phyloP scores from a whole-genome alignment of 2,888 invertebrate genomes.

The Caenorhabditis sulstoni region DNA sequence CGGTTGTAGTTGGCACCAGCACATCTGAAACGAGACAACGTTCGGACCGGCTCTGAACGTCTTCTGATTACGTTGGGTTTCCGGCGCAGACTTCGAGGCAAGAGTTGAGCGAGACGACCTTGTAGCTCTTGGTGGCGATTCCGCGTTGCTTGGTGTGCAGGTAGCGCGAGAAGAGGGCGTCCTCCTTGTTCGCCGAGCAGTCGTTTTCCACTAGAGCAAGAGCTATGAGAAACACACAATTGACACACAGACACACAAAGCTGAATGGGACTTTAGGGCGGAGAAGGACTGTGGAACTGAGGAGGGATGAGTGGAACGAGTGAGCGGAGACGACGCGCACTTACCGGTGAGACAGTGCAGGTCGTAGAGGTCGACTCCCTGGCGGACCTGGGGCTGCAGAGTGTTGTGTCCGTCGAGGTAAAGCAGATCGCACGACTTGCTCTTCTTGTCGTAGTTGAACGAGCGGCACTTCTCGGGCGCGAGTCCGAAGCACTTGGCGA shows the following conservation, averaged over 20 bases:
- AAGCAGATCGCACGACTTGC: constrained; percentile 76
- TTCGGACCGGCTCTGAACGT: constrained; percentile 9
- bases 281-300: constrained; percentile 24
- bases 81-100: constrained; percentile 78
- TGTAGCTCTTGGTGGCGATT: constrained; percentile 74
- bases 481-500: constrained; percentile 68
- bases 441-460: constrained; percentile 79
- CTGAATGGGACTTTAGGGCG: background rate
- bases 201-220: constrained; percentile 72
- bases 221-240: constrained; percentile 59
- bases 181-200: constrained; percentile 74
- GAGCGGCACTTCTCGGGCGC: constrained; percentile 80
- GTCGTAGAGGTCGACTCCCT: constrained; percentile 78
- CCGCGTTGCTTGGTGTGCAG: constrained; percentile 78
- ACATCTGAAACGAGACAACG: constrained; percentile 65
- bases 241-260: constrained; percentile 50
- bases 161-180: constrained; percentile 78
- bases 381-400: constrained; percentile 75
- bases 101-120: constrained; percentile 75
- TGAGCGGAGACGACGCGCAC: constrained; percentile 11
- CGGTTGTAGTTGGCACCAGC: constrained; percentile 80
- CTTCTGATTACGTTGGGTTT: constrained; percentile 67
- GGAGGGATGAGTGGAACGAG: constrained; percentile 11
- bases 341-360: constrained; percentile 78
- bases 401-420: constrained; percentile 79